phyloP scores from a whole-genome alignment of 64 coral and sea anemone species.

The Pachyseris speciosa region DNA sequence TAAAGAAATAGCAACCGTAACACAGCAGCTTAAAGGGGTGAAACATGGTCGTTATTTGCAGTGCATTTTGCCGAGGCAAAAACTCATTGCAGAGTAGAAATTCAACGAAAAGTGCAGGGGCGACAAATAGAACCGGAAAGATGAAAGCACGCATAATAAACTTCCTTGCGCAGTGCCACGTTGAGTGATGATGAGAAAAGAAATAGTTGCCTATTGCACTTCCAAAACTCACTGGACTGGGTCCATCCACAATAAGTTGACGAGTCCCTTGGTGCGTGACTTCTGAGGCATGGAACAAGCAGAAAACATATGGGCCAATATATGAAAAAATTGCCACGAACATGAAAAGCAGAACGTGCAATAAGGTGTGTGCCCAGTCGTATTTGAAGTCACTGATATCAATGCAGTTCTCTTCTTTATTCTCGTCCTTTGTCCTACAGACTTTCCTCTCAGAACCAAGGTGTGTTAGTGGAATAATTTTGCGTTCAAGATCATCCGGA shows the following conservation, averaged over 20 bases:
- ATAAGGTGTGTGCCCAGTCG: not conserved
- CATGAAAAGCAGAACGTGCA: not conserved
- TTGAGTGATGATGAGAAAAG: not conserved
- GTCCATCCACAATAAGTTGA: not conserved
- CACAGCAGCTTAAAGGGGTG: not conserved
- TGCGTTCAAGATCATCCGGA: not conserved
- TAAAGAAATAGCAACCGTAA: not conserved
- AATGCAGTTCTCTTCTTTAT: not conserved
- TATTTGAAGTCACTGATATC: not conserved
- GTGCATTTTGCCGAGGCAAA: not conserved
- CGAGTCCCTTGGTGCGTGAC: not conserved
- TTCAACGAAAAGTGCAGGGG: not conserved
- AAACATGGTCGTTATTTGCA: not conserved
- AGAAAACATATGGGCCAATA: not conserved
- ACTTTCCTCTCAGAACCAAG: not conserved
- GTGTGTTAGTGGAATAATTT: not conserved
- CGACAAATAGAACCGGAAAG: not conserved
- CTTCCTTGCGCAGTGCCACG: not conserved
- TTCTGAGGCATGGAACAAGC: not conserved
- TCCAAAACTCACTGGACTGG: not conserved
- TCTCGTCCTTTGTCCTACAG: not conserved
- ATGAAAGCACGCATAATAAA: not conserved
- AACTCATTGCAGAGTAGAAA: not conserved
- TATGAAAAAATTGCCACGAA: not conserved
- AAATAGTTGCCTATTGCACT: not conserved